Base-by-base conservation (phyloP, 2,888 invertebrate genomes). In the Lepeophtheirus nordmannii region DNA sequence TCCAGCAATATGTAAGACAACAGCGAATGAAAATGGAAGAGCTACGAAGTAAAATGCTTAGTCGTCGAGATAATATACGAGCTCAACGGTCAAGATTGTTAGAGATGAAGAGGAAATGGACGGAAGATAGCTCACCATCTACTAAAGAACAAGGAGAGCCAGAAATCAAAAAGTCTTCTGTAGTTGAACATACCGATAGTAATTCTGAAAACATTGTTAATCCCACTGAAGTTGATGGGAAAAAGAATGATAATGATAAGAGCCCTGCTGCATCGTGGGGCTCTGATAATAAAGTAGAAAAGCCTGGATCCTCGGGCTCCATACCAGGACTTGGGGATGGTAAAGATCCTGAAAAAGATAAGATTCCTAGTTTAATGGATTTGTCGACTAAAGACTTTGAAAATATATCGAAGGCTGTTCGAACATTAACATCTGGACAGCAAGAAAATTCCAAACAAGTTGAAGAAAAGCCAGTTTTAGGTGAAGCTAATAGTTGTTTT, bases 241-340 rank as follows among this genome's bases (percentile, higher is more conserved):
- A 61, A 23, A 38, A 61, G 11, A n/a, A 11, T 5, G 61, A 61
- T 3, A 17, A 17, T 11, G 41, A 14, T n/a, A 46, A 17, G 8
- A 17, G 17, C 17, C 5, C 14, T 46, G 41, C 41, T 10, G 53
- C 53, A 17, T 46, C 53, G n/a, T n/a, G 17, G 53, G 53, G 17
- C 2, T n/a, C n/a, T n/a, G 61, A 61, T n/a, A 38, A 30, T n/a
- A 37, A 30, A 3, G 1, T 37, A 58, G 12, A 22, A 12, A 22
- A 22, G n/a, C 23, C 58, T 20, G 12, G 12, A 12, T 12, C 22
- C 30, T 11, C 61, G 2, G 38, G 3, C n/a, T 22, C 30, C 9
- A 61, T 61, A n/a, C 61, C 61, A 37, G 61, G 61, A 22, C 14
- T 61, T 12, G 61, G 61, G n/a, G 61, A 61, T 38, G 61, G 61